phyloP scores from a whole-genome alignment of 2,888 invertebrate species.

The Lepidocyrtoides sp. region DNA sequence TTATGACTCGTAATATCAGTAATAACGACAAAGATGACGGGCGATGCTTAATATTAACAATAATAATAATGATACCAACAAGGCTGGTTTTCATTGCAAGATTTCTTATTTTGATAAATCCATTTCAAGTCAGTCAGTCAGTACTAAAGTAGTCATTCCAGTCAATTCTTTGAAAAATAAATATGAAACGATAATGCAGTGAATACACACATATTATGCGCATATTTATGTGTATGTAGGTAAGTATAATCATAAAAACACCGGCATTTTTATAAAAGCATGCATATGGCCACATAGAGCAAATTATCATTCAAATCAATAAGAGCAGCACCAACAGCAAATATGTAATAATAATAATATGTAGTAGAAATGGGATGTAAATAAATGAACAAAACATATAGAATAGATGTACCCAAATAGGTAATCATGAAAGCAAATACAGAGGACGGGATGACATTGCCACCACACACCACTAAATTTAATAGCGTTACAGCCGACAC shows the following conservation, averaged over 20 bases:
- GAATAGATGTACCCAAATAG: no score
- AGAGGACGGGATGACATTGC: conserved; percentile 15
- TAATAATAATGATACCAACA: conserved; percentile 57
- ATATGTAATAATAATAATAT: conserved; percentile 19
- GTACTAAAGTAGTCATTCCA: conserved; percentile 23
- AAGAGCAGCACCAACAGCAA: conserved; percentile 23
- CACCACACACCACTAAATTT: conserved; percentile 40
- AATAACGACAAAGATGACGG: conserved; percentile 75
- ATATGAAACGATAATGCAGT: background rate
- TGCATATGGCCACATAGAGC: background rate
- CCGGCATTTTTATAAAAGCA: conserved; percentile 17
- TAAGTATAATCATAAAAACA: no score
- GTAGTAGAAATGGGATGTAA: background rate
- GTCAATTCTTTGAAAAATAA: conserved; percentile 24
- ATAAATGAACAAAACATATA: background rate
- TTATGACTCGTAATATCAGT: conserved; percentile 72
- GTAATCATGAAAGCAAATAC: conserved; percentile 3
- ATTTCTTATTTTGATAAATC: conserved; percentile 60
- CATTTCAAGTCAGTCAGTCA: conserved; percentile 54
- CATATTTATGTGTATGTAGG: background rate
- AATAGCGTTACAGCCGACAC: conserved; percentile 49
- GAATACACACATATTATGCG: background rate
- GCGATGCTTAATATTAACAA: conserved; percentile 71
- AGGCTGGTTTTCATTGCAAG: conserved; percentile 55
- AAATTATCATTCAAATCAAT: conserved; percentile 52